Percentiles rank a stretch among this genome's conserved stretches.
These are phyloP conservation scores for Coelopa pilipes DNA, from an alignment of 2,888 invertebrate species.

Conservation along the genomic window DNA sequence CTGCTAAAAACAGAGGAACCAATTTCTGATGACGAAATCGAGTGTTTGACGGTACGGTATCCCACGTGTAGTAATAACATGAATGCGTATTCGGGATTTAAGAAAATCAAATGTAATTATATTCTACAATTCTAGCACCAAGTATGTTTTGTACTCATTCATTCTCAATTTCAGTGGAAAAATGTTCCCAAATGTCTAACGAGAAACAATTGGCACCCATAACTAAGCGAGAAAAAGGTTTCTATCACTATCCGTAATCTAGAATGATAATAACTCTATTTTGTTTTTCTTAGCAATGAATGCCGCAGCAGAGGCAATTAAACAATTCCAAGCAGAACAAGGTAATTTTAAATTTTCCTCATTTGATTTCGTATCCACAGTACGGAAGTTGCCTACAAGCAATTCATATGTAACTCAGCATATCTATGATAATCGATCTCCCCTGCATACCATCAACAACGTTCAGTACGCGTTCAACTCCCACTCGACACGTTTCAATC, in stretches of 20 bases:
- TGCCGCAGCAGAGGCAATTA: constrained; percentile 13
- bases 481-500: constrained; percentile 40
- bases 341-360: too few relatives aligned
- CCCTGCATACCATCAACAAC: constrained; percentile 48
- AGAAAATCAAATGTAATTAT: constrained; percentile 26
- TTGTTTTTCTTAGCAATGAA: neutral
- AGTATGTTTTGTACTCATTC: neutral
- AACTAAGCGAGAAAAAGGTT: constrained; percentile 30
- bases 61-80: neutral
- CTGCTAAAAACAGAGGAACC: neutral
- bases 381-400: constrained; percentile 46
- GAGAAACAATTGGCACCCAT: neutral
- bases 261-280: neutral
- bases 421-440: constrained; percentile 48
- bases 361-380: constrained; percentile 39
- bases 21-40: neutral
- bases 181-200: neutral
- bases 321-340: neutral
- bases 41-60: constrained; percentile 17
- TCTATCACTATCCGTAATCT: neutral
- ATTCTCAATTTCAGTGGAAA: constrained; percentile 23
- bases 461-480: constrained; percentile 47
- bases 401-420: constrained; percentile 44
- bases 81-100: constrained; percentile 19
- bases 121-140: neutral